A percentile compares a stretch with the other conserved stretches of the same genome.
These are phyloP conservation scores for Eupithecia dodoneata DNA, from an alignment of 2,888 invertebrate species.

Conservation along the genomic window DNA sequence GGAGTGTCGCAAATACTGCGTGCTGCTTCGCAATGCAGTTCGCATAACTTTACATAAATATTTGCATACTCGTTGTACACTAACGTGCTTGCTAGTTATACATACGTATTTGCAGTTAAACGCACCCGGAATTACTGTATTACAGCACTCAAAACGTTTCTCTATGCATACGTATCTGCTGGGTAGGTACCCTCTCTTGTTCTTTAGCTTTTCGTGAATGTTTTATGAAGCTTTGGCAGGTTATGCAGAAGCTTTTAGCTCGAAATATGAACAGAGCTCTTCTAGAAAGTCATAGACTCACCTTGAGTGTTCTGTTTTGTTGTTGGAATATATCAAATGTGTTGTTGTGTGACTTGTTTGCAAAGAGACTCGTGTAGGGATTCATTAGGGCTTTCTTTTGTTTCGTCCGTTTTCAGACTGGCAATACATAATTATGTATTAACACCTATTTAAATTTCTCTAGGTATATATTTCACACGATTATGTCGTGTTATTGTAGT, in stretches of 20 bases:
- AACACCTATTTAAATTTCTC: too few relatives aligned
- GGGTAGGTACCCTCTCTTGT: not conserved
- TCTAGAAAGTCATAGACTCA: not conserved
- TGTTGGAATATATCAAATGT: not conserved
- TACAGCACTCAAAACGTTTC: constrained; percentile 20
- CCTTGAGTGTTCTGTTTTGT: constrained; percentile 12
- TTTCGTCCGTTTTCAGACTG: not conserved
- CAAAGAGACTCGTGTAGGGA: not conserved
- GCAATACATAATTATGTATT: too few relatives aligned
- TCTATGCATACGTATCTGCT: constrained; percentile 20
- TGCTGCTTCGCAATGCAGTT: constrained; percentile 63
- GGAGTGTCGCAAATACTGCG: constrained; percentile 65
- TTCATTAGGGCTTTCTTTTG: not conserved
- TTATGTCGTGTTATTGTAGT: too few relatives aligned
- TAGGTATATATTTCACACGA: too few relatives aligned
- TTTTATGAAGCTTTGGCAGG: constrained; percentile 2
- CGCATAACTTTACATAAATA: constrained; percentile 71
- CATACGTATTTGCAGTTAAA: constrained; percentile 63
- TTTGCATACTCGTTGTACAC: constrained; percentile 25
- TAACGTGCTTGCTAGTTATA: constrained; percentile 53
- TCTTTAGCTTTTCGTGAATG: constrained; percentile 17
- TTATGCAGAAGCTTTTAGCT: constrained; percentile 10
- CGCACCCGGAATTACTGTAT: constrained; percentile 49
- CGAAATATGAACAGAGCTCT: constrained; percentile 1
- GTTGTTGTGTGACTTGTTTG: not conserved